phyloP scores from a whole-genome alignment of 2,888 invertebrate genomes.

The Drosophila emarginata region DNA sequence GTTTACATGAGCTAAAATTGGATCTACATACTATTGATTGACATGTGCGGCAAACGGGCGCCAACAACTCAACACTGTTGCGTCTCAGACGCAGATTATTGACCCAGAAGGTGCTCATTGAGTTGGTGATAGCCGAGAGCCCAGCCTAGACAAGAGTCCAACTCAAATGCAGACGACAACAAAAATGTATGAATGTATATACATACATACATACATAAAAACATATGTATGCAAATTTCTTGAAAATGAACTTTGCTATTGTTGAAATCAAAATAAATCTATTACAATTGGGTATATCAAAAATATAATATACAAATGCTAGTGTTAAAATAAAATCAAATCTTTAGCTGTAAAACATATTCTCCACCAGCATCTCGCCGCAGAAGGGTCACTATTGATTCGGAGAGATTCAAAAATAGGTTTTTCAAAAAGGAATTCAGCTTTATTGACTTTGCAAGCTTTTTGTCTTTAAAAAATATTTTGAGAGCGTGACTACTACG shows the following conservation, averaged over 20 bases:
- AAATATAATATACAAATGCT: too few species aligned
- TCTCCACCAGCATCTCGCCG: too few species aligned
- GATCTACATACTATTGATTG: slow-evolving; percentile 72
- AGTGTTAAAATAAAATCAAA: too few species aligned
- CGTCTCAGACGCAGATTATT: slow-evolving; percentile 69
- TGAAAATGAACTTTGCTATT: slow-evolving; percentile 35
- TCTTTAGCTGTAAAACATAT: too few species aligned
- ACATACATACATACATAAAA: too few species aligned
- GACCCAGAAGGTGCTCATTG: slow-evolving; percentile 65
- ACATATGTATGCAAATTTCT: background rate
- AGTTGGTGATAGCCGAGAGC: slow-evolving; percentile 61
- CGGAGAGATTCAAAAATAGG: too few species aligned
- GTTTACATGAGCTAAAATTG: slow-evolving; percentile 78
- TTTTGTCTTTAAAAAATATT: too few species aligned
- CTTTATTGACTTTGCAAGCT: too few species aligned
- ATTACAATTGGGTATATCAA: background rate
- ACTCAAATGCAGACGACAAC: slow-evolving; percentile 11
- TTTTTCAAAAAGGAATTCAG: too few species aligned
- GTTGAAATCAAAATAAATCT: slow-evolving; percentile 13
- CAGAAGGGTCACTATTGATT: too few species aligned
- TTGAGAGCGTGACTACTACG: too few species aligned
- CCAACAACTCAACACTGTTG: slow-evolving; percentile 42
- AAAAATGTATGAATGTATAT: slow-evolving; percentile 8
- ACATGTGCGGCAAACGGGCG: slow-evolving; percentile 68
- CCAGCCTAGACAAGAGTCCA: slow-evolving; percentile 51